A percentile compares a stretch with the other conserved stretches of the same genome.
These are phyloP conservation scores for Halisarca cf. caerulea DNA, from an alignment of 37 sponge, comb jelly and placozoan species.

Conservation along the genomic window DNA sequence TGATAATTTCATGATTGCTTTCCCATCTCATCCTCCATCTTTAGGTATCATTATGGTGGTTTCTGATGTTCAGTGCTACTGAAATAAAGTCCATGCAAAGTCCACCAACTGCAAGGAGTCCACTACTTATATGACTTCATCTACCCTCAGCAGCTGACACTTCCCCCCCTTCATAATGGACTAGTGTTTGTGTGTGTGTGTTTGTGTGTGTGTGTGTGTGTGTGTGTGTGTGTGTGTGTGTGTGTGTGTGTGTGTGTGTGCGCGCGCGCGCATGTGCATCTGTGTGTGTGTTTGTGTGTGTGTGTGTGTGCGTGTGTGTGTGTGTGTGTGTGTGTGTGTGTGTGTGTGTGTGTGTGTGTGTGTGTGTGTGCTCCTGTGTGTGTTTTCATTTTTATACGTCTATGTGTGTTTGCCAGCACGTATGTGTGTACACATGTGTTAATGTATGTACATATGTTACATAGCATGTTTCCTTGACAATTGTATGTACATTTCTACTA, in stretches of 20 bases:
- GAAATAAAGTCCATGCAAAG: slow-evolving; percentile 78
- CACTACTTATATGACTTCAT: slow-evolving; percentile 77
- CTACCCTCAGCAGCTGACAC: slow-evolving; percentile 66
- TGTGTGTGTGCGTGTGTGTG: no score
- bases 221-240: no score
- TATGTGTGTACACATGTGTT: slow-evolving; percentile 29
- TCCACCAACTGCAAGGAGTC: slow-evolving; percentile 68
- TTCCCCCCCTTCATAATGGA: slow-evolving; percentile 85
- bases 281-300: no score
- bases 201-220: no score
- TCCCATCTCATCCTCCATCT: no score
- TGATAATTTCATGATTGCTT: no score
- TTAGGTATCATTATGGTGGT: slow-evolving; percentile 79
- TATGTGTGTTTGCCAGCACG: slow-evolving; percentile 24
- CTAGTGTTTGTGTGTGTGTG: background rate
- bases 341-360: slow-evolving; percentile 34
- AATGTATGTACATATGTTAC: slow-evolving; percentile 15
- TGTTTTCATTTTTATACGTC: slow-evolving; percentile 17
- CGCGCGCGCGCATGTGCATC: no score
- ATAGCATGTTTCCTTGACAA: no score
- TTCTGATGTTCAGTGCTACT: slow-evolving; percentile 82
- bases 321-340: slow-evolving; percentile 20
- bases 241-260: no score
- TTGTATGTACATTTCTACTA: no score
- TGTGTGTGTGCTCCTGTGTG: slow-evolving; percentile 20